These are phyloP conservation scores for Eumerus sabulonum DNA, from an alignment of 2,888 invertebrate genomes.

Conservation along the genomic window DNA sequence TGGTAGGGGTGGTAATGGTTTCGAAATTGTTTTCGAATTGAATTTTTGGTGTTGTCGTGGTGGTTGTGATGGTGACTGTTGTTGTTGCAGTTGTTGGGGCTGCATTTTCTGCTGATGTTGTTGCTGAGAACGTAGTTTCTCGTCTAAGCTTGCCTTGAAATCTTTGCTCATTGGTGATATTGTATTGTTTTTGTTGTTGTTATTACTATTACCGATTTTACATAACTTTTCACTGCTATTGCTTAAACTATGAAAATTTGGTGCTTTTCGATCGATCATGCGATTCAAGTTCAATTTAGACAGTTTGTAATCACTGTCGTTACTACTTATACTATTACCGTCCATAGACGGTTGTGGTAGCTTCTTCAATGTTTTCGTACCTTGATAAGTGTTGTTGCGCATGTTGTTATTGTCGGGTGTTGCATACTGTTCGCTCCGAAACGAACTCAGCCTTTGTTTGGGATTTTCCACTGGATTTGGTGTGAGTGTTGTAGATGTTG, in stretches of 20 bases:
- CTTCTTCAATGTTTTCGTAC: slow-evolving; percentile 66
- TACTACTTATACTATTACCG: slow-evolving; percentile 48
- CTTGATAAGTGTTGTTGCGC: slow-evolving; percentile 64
- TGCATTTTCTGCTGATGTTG: slow-evolving; percentile 53
- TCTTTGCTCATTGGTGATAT: slow-evolving; percentile 69
- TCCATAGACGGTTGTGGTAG: slow-evolving; percentile 50
- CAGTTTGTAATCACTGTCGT: slow-evolving; percentile 52
- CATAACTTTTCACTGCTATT: slow-evolving; percentile 56
- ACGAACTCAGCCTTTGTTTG: slow-evolving; percentile 78
- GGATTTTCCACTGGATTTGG: slow-evolving; percentile 73
- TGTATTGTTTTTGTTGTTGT: slow-evolving; percentile 53
- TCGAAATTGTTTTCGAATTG: slow-evolving; percentile 59
- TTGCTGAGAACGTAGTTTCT: slow-evolving; percentile 64
- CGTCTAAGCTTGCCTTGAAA: slow-evolving; percentile 68
- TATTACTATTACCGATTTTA: too few relatives aligned
- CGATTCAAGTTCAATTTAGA: slow-evolving; percentile 65
- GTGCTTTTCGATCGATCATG: slow-evolving; percentile 62
- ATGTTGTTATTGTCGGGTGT: slow-evolving; percentile 62
- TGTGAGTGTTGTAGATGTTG: slow-evolving; percentile 43
- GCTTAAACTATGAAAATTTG: slow-evolving; percentile 66
- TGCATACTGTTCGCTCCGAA: slow-evolving; percentile 77
- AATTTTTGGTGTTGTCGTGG: slow-evolving; percentile 51
- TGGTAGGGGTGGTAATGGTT: slow-evolving; percentile 65
- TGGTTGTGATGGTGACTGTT: slow-evolving; percentile 50
- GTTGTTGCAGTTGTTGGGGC: slow-evolving; percentile 52